A percentile compares a stretch with the other conserved stretches of the same genome.
phyloP scores from a whole-genome alignment of 1,140 invertebrate species.

The Drosophila setifemur region DNA sequence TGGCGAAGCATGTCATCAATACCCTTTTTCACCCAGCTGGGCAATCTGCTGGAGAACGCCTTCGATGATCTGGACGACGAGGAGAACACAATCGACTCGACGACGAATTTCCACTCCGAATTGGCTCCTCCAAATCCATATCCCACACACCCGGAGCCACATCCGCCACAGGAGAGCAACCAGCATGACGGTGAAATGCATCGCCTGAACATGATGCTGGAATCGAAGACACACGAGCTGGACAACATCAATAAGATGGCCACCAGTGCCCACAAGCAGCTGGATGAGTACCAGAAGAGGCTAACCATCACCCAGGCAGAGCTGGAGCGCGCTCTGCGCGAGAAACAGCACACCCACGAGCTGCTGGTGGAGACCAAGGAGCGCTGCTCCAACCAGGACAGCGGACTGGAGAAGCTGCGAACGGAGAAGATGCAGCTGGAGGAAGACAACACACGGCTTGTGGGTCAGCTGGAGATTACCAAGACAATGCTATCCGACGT shows the following conservation, averaged over 20 bases:
- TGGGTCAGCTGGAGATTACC: conserved; percentile 64
- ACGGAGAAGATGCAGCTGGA: conserved; percentile 66
- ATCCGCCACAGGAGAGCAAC: conserved; percentile 1
- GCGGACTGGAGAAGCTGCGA: conserved; percentile 62
- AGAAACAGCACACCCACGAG: conserved; percentile 84
- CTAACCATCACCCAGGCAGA: conserved; percentile 83
- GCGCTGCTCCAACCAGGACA: conserved; percentile 72
- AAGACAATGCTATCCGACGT: conserved; percentile 60
- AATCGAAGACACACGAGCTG: conserved; percentile 61
- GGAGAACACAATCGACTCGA: conserved; percentile 83
- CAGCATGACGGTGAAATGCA: conserved; percentile 49
- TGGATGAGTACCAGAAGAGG: conserved; percentile 82
- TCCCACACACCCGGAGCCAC: neutral
- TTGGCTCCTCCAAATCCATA: conserved; percentile 33
- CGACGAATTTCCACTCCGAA: conserved; percentile 57
- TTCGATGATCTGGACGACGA: conserved; percentile 85
- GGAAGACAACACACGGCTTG: conserved; percentile 54
- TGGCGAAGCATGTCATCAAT: conserved; percentile 1
- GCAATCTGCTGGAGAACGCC: conserved; percentile 84
- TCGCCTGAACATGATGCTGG: conserved; percentile 58
- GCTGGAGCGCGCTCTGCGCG: conserved; percentile 83
- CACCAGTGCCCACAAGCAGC: conserved; percentile 57
- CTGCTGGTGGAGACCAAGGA: conserved; percentile 83
- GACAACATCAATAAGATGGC: conserved; percentile 50
- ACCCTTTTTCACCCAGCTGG: conserved; percentile 76